A percentile compares a stretch with the other conserved stretches of the same genome.
These are phyloP conservation scores for Aleiodes alternator DNA, from an alignment of 2,888 invertebrate genomes.

Conservation along the genomic window DNA sequence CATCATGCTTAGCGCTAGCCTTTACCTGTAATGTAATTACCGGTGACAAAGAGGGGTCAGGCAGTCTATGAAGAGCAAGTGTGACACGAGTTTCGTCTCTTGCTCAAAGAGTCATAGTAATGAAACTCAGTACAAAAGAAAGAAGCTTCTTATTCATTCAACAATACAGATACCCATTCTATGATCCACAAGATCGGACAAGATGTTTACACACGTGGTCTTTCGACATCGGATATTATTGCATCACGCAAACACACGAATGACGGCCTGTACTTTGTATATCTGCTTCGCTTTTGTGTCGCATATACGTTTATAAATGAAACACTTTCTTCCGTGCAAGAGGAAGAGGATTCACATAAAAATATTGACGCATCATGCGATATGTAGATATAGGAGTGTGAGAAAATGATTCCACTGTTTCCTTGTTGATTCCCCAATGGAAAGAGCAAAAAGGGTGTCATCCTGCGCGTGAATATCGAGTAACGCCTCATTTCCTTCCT, in stretches of 20 bases:
- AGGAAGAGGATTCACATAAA: not conserved
- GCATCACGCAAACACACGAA: conserved; percentile 12
- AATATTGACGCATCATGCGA: conserved; percentile 40
- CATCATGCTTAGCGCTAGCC: conserved; percentile 47
- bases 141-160: not conserved
- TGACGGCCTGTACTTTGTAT: conserved; percentile 18
- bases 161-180: not conserved
- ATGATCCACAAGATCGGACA: conserved; percentile 34
- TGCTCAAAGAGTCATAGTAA: too few species aligned
- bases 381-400: conserved; percentile 23
- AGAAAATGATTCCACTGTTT: conserved; percentile 17
- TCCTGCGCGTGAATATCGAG: conserved; percentile 26
- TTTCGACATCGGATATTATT: conserved; percentile 24
- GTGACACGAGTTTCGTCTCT: too few species aligned
- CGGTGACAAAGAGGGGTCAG: conserved; percentile 32
- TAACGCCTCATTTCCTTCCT: conserved; percentile 37
- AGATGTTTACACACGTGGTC: conserved; percentile 40
- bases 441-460: conserved; percentile 11
- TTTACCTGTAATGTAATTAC: conserved; percentile 13
- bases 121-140: too few species aligned
- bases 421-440: not conserved
- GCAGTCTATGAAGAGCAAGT: not conserved
- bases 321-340: conserved; percentile 40
- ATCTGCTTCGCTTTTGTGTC: conserved; percentile 31
- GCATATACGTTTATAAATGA: conserved; percentile 1